A percentile compares a stretch with the other conserved stretches of the same genome.
These are phyloP conservation scores for Sebastes schlegelii DNA, from an alignment of 2,113 vertebrate species.

Conservation along the genomic window DNA sequence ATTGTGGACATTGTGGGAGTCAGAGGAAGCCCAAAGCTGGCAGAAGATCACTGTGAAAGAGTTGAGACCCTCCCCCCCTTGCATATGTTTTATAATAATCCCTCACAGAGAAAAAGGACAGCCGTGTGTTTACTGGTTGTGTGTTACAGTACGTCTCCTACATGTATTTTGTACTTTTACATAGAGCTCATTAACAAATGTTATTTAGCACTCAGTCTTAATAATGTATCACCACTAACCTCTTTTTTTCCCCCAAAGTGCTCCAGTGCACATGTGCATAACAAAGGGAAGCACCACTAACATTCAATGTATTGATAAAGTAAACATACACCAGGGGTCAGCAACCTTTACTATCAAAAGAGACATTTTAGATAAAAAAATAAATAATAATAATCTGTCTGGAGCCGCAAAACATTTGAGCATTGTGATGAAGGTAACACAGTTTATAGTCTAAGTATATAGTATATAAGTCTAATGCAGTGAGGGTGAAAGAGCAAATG, in stretches of 20 bases:
- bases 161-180: conserved; percentile 34
- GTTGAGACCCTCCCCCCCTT: conserved; percentile 21
- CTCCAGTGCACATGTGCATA: neutral
- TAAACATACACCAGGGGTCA: neutral
- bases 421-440: no score
- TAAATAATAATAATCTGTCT: no score
- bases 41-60: conserved; percentile 74
- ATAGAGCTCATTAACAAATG: conserved; percentile 1
- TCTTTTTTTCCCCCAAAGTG: conserved; percentile 10
- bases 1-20: conserved; percentile 51
- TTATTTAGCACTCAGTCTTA: neutral
- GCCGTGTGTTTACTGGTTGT: conserved; percentile 7
- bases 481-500: no score
- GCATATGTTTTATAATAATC: neutral
- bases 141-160: conserved; percentile 7
- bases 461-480: no score
- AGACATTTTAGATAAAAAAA: no score
- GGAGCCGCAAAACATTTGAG: no score
- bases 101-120: neutral
- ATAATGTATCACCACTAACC: conserved; percentile 31
- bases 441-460: no score
- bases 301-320: neutral
- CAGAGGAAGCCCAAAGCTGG: conserved; percentile 33
- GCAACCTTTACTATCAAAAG: no score
- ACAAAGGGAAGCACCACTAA: conserved; percentile 55